Base-by-base conservation (phyloP, 2,113 vertebrate genomes). In the Cryptomyrus ogoouensis region DNA sequence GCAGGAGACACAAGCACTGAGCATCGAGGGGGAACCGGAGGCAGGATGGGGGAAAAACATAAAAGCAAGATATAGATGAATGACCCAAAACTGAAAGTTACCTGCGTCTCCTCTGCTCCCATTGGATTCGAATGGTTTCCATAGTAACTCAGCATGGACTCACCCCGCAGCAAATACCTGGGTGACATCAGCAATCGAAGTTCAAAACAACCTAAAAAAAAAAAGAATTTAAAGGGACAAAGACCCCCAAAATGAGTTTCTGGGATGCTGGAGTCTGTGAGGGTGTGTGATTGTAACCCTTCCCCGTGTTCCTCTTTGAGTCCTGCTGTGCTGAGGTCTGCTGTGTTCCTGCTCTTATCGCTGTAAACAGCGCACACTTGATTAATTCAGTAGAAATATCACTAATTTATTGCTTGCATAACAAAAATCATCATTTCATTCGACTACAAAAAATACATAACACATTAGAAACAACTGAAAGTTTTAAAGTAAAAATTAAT, bases 111-210 rank as follows among this genome's bases (percentile, higher is more conserved):
- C 35, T 9, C 53, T 88, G 21, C 21, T 46, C 12, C 56, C 56
- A 21, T 66, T 88, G 24, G 31, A 66, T 42, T 88, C 13, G 19
- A 46, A 42, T 46, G 87, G 87, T 88, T 88, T 66, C 87, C 56
- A 88, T 88, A 66, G 87, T n/a, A 66, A 88, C 87, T 44, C 56
- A 66, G 87, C 87, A 88, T 49, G 86, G 53, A 7, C 35, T 62
- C n/a, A 50, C 35, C 87, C 27, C 9, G 39, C 17, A 21, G 31
- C 7, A 56, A 39, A 58, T 56, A 56, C 52, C 52, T 88, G 27
- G 31, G 84, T 52, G n/a, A 58, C 27, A 88, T 50, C 21, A 66
- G 53, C 17, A 12, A 66, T 88, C 49, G 7, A 21, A 39, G 49
- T 87, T 44, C 31, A 87, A 87, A 87, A 80, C 74, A 80, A 80